phyloP scores from a whole-genome alignment of 2,888 invertebrate genomes.

The Dasypolia templi region DNA sequence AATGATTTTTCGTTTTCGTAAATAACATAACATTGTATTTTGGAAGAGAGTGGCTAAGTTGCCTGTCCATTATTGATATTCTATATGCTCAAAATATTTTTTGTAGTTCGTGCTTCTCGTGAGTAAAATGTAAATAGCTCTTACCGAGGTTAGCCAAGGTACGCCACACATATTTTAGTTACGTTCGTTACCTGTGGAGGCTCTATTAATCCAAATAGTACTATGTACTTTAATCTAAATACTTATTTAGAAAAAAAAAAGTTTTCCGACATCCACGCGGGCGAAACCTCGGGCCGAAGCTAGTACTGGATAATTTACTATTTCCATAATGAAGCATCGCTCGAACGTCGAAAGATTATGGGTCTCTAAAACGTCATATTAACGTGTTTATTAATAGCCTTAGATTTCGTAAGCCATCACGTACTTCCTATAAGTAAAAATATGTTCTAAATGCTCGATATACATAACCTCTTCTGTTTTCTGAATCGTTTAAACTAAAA shows the following conservation, averaged over 20 bases:
- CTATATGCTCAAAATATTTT: not conserved
- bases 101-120: not conserved
- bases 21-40: not conserved
- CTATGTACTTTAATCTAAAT: too few species aligned
- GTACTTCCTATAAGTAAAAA: too few species aligned
- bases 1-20: conserved; percentile 6
- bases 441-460: too few species aligned
- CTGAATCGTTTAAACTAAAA: not conserved
- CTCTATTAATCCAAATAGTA: too few species aligned
- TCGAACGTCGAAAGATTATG: not conserved
- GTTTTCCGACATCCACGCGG: too few species aligned
- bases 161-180: not conserved
- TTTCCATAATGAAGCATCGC: too few species aligned
- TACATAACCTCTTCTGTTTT: not conserved
- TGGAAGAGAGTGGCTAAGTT: not conserved
- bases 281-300: too few species aligned
- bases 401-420: not conserved
- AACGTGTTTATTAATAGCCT: not conserved
- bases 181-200: not conserved
- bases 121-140: not conserved
- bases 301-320: too few species aligned
- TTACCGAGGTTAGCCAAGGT: not conserved
- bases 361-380: not conserved
- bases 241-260: too few species aligned
- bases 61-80: not conserved